Base-by-base conservation (phyloP, 2,113 vertebrate species). In the Marcusenius ussheri region DNA sequence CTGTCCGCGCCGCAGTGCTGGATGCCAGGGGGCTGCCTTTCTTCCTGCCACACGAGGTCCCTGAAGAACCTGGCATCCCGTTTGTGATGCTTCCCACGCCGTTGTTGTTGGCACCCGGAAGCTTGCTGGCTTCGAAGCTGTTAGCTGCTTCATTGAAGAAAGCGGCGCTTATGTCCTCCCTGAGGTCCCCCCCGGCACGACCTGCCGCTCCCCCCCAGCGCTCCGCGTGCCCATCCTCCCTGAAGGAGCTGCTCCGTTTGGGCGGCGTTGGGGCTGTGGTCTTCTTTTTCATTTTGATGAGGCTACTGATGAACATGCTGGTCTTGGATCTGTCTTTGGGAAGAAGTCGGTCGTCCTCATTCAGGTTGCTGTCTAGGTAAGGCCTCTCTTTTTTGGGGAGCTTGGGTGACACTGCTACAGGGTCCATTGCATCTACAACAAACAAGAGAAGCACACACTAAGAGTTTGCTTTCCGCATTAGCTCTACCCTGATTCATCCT, bases 201-300 rank as follows among this genome's bases (percentile, higher is more conserved):
- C 96, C 96, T 70, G 94, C 92, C 0, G 91, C 93, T 0, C 93
- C 92, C 0, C 0, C 94, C 90, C 91, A 93, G 91, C 96, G 96
- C 5, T 98, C 97, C 0, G 92, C 27, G 49, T 95, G 97, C 24
- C 95, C 90, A 0, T 98, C 98, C 94, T 98, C 98, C 49, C 97
- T 94, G 95, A 99, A 99, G 74, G 98, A 99, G 66, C 98, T 98
- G 95, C 98, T 99, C 89, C 98, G 97, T 89, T 98, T 98, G 0
- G 98, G 98, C 0, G 98, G 98, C 0, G 97, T 94, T 0, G 98
- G 98, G 0, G 98, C 98, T 0, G 88, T 66, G 8, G 96, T 98
- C 89, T 97, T 99, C 92, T 98, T 99, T 96, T 99, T 99, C 93
- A 97, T 99, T 95, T 98, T 99, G 92, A 99, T 99, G 90, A 98